Percentiles rank a stretch among this genome's conserved stretches.
phyloP scores from a whole-genome alignment of 2,888 invertebrate species.

The Aphodius granarius region DNA sequence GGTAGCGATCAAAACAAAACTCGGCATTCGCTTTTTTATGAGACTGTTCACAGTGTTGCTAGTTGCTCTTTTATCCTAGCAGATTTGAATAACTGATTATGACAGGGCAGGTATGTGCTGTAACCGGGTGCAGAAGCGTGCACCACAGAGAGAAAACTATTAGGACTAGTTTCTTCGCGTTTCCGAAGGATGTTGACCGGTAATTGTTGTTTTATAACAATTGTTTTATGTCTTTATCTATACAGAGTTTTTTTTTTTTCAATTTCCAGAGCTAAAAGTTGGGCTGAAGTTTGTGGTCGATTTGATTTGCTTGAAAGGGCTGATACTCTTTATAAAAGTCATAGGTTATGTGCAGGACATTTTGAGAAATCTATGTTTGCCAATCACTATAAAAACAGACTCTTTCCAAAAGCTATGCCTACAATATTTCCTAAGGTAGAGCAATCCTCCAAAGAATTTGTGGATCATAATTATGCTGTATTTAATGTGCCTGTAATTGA shows the following conservation, averaged over 20 bases:
- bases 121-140: too few species aligned
- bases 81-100: too few species aligned
- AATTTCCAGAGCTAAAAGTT: background rate
- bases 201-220: too few species aligned
- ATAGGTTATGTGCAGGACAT: background rate
- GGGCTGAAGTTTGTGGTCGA: background rate
- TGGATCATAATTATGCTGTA: background rate
- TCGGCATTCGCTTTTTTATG: too few species aligned
- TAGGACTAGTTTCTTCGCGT: too few species aligned
- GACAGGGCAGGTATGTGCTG: too few species aligned
- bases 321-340: background rate
- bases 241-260: too few species aligned
- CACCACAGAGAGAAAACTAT: too few species aligned
- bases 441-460: background rate
- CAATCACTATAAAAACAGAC: background rate
- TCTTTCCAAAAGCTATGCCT: background rate
- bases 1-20: too few species aligned
- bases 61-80: too few species aligned
- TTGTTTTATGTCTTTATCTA: too few species aligned
- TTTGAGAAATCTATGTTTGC: background rate
- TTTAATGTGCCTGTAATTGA: background rate
- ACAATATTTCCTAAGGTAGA: background rate
- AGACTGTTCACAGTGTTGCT: too few species aligned
- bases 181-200: background rate
- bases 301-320: background rate